phyloP scores from a whole-genome alignment of 2,797 vertebrate species.

The Phoebastria nigripes region DNA sequence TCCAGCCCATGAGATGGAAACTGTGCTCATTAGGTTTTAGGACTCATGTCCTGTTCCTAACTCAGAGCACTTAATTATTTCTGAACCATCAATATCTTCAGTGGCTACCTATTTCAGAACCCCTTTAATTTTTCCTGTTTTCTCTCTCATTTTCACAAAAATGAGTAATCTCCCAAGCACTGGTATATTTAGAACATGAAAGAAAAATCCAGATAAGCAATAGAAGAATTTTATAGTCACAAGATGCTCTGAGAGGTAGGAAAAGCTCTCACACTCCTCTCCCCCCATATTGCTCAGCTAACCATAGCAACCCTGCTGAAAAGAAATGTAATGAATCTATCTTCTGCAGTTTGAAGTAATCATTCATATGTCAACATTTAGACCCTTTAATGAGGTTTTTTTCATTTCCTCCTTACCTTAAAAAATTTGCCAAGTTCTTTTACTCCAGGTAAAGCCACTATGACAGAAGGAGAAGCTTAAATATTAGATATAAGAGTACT shows the following conservation, averaged over 20 bases:
- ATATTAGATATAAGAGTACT: neutral
- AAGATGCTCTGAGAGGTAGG: conserved; percentile 43
- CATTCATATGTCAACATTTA: neutral
- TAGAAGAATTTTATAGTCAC: conserved; percentile 39
- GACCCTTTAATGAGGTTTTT: neutral
- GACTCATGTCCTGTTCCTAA: neutral
- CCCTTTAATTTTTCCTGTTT: neutral
- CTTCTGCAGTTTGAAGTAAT: neutral
- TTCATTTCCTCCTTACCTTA: neutral
- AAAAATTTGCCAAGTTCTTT: neutral
- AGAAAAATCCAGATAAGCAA: conserved; percentile 38
- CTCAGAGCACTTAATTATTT: neutral
- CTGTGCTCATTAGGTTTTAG: neutral
- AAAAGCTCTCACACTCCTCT: conserved; percentile 37
- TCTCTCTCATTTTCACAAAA: neutral
- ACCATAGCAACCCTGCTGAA: conserved; percentile 56
- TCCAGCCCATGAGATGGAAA: neutral
- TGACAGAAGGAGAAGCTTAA: neutral
- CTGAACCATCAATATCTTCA: neutral
- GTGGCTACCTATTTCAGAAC: neutral
- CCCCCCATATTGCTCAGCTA: conserved; percentile 23
- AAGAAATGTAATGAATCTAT: neutral
- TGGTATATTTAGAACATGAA: conserved; percentile 35
- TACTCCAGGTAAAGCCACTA: neutral
- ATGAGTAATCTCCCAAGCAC: conserved; percentile 17